Evolutionary conservation across 1,140 invertebrate genomes (phyloP).

Genomic region (Trypoxylus dichotomus): DNA sequence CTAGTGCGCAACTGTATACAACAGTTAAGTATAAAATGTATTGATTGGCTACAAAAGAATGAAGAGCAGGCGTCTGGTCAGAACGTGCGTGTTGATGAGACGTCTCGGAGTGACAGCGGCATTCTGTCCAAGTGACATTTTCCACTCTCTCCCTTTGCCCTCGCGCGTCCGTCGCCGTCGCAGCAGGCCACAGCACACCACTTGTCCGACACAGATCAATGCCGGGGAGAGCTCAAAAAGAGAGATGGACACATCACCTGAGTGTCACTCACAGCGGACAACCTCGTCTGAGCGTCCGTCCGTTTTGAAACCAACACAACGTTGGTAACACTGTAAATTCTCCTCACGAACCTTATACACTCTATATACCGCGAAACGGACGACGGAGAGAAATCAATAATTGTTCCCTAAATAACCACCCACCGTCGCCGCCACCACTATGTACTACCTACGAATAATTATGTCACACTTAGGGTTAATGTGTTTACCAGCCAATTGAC

Average conservation of each 20-base stretch:
- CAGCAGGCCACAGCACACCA: slow-evolving; percentile 18
- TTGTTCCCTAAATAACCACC: slow-evolving; percentile 1
- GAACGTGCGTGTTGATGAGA: slow-evolving; percentile 44
- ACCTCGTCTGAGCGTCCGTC: slow-evolving; percentile 9
- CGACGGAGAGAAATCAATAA: slow-evolving; percentile 16
- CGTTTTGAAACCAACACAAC: not conserved
- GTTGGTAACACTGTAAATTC: slow-evolving; percentile 16
- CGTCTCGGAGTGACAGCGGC: slow-evolving; percentile 39
- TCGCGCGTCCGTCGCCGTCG: slow-evolving; percentile 19
- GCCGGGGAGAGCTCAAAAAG: slow-evolving; percentile 31
- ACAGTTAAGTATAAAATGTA: slow-evolving; percentile 30
- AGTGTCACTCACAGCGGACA: slow-evolving; percentile 31
- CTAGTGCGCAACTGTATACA: not conserved
- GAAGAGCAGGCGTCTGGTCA: slow-evolving; percentile 36
- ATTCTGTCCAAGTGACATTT: slow-evolving; percentile 33
- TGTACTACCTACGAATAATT: slow-evolving; percentile 21
- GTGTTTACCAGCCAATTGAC: slow-evolving; percentile 20
- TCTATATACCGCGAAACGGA: not conserved
- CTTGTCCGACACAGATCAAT: slow-evolving; percentile 30
- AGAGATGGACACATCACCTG: slow-evolving; percentile 35
- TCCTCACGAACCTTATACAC: not conserved
- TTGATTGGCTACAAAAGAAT: slow-evolving; percentile 35
- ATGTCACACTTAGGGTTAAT: slow-evolving; percentile 21
- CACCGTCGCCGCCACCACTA: not conserved
- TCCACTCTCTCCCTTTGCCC: slow-evolving; percentile 29